A percentile compares a stretch with the other conserved stretches of the same genome.
Evolutionary conservation across 2,888 invertebrate species (phyloP).

Genomic region (Stenichneumon culpator): DNA sequence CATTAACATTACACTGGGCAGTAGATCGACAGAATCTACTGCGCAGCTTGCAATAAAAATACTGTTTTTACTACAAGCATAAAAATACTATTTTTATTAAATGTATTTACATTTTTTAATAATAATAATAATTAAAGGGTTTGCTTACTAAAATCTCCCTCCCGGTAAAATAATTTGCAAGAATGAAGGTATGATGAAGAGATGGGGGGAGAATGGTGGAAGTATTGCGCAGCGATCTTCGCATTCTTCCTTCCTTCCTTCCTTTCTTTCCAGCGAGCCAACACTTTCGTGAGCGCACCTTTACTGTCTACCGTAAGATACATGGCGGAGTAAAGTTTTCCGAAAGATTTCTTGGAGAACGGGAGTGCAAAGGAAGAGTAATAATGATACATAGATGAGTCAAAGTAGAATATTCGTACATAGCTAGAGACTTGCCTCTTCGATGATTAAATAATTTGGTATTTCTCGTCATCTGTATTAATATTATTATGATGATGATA

Average conservation of each 20-base stretch:
- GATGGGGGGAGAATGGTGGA: background rate
- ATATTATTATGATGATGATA: background rate
- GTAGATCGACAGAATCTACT: no score
- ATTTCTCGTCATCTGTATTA: background rate
- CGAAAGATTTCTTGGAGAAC: background rate
- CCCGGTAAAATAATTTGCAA: background rate
- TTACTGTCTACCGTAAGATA: background rate
- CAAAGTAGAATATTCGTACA: conserved; percentile 23
- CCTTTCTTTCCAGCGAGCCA: background rate
- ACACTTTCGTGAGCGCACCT: background rate
- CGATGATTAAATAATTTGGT: conserved; percentile 39
- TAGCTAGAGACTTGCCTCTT: conserved; percentile 23
- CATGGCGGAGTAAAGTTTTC: background rate
- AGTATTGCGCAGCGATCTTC: background rate
- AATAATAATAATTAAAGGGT: background rate
- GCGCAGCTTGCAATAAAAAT: no score
- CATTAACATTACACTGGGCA: no score
- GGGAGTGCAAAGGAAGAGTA: background rate
- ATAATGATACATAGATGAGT: background rate
- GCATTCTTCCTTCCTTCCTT: background rate
- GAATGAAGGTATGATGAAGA: background rate
- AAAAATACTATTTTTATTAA: no score
- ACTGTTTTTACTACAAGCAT: no score
- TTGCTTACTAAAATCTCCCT: background rate
- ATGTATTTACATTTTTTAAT: no score